Conservation (phyloP, 2,888 invertebrate genomes). For the Acanthococcus lagerstroemiae region DNA sequence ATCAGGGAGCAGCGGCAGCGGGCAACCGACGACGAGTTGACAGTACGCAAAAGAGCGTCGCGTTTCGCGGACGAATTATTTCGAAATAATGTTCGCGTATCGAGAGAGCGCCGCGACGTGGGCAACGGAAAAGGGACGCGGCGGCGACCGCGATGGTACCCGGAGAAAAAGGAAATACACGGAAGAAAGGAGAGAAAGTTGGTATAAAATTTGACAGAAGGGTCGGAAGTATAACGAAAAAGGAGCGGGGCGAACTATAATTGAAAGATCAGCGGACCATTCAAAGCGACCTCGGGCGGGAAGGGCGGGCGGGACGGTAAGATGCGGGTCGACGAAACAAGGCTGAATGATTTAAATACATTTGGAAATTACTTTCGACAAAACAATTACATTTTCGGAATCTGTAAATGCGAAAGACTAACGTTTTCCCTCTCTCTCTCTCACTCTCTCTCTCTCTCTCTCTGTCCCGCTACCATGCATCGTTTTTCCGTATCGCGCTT, state of each 20-base stretch:
- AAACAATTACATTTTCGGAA: constrained; percentile 27
- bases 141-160: constrained; percentile 13
- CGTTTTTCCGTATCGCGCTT: too few species aligned
- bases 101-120: not conserved
- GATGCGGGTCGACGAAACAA: constrained; percentile 25
- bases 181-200: constrained; percentile 29
- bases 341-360: constrained; percentile 26
- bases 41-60: constrained; percentile 17
- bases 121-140: not conserved
- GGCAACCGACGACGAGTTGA: constrained; percentile 1
- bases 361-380: constrained; percentile 26
- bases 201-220: constrained; percentile 21
- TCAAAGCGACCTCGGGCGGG: constrained; percentile 12
- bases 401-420: constrained; percentile 27
- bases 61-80: constrained; percentile 26
- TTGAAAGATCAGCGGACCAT: constrained; percentile 28
- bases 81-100: constrained; percentile 9
- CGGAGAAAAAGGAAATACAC: constrained; percentile 16
- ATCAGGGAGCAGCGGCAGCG: too few species aligned
- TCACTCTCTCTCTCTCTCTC: not conserved
- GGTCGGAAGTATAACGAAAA: constrained; percentile 20
- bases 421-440: constrained; percentile 12
- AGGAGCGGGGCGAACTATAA: constrained; percentile 9
- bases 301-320: constrained; percentile 8
- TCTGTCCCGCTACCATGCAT: too few species aligned